These are phyloP conservation scores for Campoplex capitator DNA, from an alignment of 2,888 invertebrate species.

Conservation along the genomic window DNA sequence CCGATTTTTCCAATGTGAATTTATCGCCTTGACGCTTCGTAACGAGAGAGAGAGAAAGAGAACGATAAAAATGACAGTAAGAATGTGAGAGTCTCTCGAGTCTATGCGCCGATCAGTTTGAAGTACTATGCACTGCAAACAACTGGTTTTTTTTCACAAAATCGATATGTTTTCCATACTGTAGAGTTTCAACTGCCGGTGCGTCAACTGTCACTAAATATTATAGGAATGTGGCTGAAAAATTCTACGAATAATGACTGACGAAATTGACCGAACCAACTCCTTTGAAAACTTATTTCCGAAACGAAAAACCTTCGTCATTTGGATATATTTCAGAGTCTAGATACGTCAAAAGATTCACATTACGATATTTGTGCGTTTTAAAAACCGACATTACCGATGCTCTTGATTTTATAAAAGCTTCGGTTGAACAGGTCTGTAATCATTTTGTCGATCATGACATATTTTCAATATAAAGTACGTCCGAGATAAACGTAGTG, in stretches of 20 bases:
- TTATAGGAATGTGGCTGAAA: background rate
- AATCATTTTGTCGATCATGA: background rate
- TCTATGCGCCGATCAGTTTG: no score
- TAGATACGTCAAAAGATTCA: no score
- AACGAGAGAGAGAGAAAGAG: constrained; percentile 1
- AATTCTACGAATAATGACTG: no score
- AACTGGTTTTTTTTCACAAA: background rate
- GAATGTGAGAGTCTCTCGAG: background rate
- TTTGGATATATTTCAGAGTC: no score
- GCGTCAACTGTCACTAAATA: background rate
- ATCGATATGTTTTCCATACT: background rate
- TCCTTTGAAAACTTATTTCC: no score
- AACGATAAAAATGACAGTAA: constrained; percentile 50
- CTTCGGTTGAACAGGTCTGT: background rate
- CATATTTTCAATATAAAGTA: no score
- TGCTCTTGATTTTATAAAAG: no score
- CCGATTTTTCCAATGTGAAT: constrained; percentile 61
- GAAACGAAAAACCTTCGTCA: no score
- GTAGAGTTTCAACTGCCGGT: background rate
- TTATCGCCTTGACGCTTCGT: constrained; percentile 56
- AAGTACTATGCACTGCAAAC: background rate
- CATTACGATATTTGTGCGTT: no score
- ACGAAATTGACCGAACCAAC: no score
- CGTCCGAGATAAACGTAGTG: background rate
- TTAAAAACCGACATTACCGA: no score